Evolutionary conservation across 2,888 invertebrate genomes (phyloP).

Genomic region (Leucoma salicis): DNA sequence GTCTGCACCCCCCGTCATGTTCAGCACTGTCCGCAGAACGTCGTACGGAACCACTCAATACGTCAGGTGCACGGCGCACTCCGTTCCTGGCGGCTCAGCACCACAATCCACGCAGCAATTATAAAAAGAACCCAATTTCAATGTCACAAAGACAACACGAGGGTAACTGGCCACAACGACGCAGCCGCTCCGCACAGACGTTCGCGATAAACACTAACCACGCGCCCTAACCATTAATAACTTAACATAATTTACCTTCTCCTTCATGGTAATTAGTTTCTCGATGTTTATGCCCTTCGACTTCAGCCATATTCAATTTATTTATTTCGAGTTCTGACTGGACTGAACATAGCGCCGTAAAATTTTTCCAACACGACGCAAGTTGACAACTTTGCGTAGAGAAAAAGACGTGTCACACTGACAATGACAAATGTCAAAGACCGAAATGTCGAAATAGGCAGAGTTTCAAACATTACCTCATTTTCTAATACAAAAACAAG

Average conservation of each 20-base stretch:
- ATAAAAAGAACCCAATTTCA: conserved; percentile 81
- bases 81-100: conserved; percentile 64
- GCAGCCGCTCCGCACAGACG: conserved; percentile 51
- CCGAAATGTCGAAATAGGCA: background rate
- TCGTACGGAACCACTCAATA: conserved; percentile 51
- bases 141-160: conserved; percentile 79
- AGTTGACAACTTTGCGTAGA: conserved; percentile 56
- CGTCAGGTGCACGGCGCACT: conserved; percentile 52
- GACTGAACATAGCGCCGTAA: conserved; percentile 78
- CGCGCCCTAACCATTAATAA: conserved; percentile 70
- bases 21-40: conserved; percentile 40
- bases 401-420: conserved; percentile 62
- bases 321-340: conserved; percentile 77
- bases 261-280: conserved; percentile 75
- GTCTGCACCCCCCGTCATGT: conserved; percentile 72
- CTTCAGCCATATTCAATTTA: conserved; percentile 80
- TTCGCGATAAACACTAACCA: conserved; percentile 60
- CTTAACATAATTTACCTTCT: conserved; percentile 78
- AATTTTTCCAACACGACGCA: conserved; percentile 79
- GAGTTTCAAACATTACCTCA: background rate
- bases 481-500: conserved; percentile 1
- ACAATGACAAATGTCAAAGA: conserved; percentile 41
- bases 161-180: conserved; percentile 59
- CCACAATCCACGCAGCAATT: conserved; percentile 78
- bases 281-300: conserved; percentile 76